Percentiles rank a stretch among this genome's conserved stretches.
These are phyloP conservation scores for Fopius arisanus DNA, from an alignment of 1,140 invertebrate species.

Conservation along the genomic window DNA sequence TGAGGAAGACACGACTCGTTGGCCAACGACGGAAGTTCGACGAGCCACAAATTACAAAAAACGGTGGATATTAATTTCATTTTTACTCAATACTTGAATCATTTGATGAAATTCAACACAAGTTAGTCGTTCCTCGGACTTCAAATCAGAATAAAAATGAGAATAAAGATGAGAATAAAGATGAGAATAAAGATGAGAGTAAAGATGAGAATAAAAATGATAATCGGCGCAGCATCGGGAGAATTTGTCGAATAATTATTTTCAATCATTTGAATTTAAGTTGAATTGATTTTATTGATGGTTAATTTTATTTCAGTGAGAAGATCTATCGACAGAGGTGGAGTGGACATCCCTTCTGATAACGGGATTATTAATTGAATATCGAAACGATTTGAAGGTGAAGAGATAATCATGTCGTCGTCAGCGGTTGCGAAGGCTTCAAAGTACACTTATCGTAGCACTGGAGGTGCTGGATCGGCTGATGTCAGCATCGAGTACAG, in stretches of 20 bases:
- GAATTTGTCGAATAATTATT: too few species aligned
- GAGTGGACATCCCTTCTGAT: constrained; percentile 22
- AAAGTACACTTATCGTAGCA: constrained; percentile 88
- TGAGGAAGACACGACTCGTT: constrained; percentile 44
- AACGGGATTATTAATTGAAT: constrained; percentile 1
- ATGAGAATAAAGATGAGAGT: too few species aligned
- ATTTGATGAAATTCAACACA: not conserved
- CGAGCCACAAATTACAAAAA: constrained; percentile 26
- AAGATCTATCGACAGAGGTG: constrained; percentile 33
- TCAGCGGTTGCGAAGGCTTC: constrained; percentile 83
- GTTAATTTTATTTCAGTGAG: constrained; percentile 12
- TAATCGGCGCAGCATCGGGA: too few species aligned
- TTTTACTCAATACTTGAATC: not conserved
- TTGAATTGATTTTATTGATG: too few species aligned
- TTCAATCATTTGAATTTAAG: too few species aligned
- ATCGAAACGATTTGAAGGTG: constrained; percentile 7
- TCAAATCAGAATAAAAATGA: too few species aligned
- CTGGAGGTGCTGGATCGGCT: constrained; percentile 77
- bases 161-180: too few species aligned
- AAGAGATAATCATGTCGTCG: constrained; percentile 65
- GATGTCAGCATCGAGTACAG: constrained; percentile 94
- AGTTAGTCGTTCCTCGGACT: not conserved
- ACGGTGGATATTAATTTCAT: constrained; percentile 29
- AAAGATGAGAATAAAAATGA: too few species aligned
- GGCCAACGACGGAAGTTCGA: constrained; percentile 32